phyloP scores from a whole-genome alignment of 1,140 invertebrate genomes.

The Ylistrum balloti region DNA sequence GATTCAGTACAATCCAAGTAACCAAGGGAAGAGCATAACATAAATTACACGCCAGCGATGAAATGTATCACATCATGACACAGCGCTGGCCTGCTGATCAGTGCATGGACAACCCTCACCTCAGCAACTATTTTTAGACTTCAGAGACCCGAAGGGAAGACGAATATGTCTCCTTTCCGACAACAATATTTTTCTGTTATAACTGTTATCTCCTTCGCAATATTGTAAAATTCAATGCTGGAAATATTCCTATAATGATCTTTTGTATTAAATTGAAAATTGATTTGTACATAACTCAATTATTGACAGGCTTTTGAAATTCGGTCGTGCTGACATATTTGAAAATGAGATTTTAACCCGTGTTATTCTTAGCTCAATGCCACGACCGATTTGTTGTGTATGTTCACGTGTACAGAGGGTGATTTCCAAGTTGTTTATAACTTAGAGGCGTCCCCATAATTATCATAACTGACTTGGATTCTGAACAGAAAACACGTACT shows the following conservation, averaged over 20 bases:
- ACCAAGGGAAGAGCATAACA: background rate
- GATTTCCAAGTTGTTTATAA: conserved; percentile 40
- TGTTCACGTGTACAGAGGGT: conserved; percentile 30
- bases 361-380: background rate
- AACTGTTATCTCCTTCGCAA: too few species aligned
- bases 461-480: conserved; percentile 29
- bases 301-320: background rate
- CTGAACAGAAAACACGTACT: background rate
- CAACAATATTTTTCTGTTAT: background rate
- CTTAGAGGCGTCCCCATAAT: conserved; percentile 4
- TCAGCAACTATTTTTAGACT: conserved; percentile 35
- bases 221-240: too few species aligned
- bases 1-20: background rate
- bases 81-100: background rate
- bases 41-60: background rate
- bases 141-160: background rate
- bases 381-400: conserved; percentile 5
- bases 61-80: background rate
- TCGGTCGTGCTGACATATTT: conserved; percentile 15
- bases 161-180: background rate
- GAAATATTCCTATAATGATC: too few species aligned
- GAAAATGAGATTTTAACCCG: background rate
- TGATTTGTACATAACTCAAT: too few species aligned
- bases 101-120: conserved; percentile 16
- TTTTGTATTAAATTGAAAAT: too few species aligned